Evolutionary conservation across 2,797 vertebrate species (phyloP), one percentile per base, ranked within the genome.

Genomic region (Falco berigora): DNA sequence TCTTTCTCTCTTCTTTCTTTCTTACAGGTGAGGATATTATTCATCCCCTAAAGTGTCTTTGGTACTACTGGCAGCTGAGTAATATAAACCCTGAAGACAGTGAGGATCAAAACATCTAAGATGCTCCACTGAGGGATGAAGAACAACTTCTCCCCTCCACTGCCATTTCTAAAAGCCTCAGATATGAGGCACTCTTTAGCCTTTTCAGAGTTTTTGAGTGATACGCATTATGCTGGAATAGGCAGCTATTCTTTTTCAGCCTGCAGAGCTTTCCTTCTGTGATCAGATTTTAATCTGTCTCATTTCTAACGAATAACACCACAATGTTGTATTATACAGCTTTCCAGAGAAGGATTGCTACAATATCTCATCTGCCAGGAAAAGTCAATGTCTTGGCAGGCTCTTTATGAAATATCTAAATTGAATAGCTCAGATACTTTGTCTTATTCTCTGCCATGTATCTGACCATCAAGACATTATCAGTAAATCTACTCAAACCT

Each of bases 301-400:
- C 50, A 76, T 92, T 96, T 90, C 88, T 96, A 96, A 96, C 91
- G 93, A 96, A 84, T 93, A 95, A 88, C 77, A 95, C 24, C 62
- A 81, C 77, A 59, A 24, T 56, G 90, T 69, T 92, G 90, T 86
- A 96, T 84, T 82, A 81, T 28, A 75, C 17, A 78, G 63, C 42
- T 93, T 96, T 90, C 59, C 76, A 85, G 50, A 90, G 93, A 96
- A 79, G 63, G 63, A 96, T 92, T 93, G 88, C 83, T 88, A 64
- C 74, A 84, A 85, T 97, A 90, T 82, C 86, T 96, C 83, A 88
- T 90, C 91, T 90, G 90, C 88, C 86, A 90, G 86, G 50, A 92
- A 92, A 90, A 95, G 90, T 90, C 88, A 91, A 89, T 36, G 76
- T 72, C 93, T 94, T 95, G 83, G 88, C 93, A 94, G 62, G n/a